Evolutionary conservation across 1,140 invertebrate genomes (phyloP).

Genomic region (Apis cerana): DNA sequence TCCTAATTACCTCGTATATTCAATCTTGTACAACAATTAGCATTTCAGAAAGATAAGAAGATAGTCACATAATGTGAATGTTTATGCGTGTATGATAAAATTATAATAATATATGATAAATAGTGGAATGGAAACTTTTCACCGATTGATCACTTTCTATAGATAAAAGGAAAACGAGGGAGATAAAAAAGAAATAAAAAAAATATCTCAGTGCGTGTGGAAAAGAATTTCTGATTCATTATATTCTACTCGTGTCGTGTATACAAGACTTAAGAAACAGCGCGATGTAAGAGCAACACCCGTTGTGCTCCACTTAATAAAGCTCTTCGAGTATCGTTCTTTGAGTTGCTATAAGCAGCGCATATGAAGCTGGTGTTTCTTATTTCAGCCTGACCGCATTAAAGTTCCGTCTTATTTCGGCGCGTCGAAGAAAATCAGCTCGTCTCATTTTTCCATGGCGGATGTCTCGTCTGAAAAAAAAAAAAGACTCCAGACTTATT

Average conservation of each 20-base stretch:
- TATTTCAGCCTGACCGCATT: slow-evolving; percentile 13
- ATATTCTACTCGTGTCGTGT: background rate
- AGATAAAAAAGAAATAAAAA: no score
- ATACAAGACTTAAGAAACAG: background rate
- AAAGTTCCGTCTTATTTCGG: slow-evolving; percentile 28
- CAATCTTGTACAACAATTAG: background rate
- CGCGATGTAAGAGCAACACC: background rate
- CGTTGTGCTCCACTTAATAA: slow-evolving; percentile 39
- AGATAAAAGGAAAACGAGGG: no score
- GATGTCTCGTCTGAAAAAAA: background rate
- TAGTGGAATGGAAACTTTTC: no score
- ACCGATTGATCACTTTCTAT: no score
- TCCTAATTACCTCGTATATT: background rate
- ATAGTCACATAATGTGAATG: no score
- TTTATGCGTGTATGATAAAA: no score
- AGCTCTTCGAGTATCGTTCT: slow-evolving; percentile 36
- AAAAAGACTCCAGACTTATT: background rate
- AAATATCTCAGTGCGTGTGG: no score
- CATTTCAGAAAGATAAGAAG: no score
- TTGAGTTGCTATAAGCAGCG: slow-evolving; percentile 19
- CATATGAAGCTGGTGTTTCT: slow-evolving; percentile 2
- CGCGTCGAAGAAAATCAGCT: background rate
- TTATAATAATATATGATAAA: no score
- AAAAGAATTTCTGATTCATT: no score
- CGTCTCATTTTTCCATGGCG: background rate